Base-by-base conservation (phyloP, 1,140 invertebrate species). In the Patella vulgata region DNA sequence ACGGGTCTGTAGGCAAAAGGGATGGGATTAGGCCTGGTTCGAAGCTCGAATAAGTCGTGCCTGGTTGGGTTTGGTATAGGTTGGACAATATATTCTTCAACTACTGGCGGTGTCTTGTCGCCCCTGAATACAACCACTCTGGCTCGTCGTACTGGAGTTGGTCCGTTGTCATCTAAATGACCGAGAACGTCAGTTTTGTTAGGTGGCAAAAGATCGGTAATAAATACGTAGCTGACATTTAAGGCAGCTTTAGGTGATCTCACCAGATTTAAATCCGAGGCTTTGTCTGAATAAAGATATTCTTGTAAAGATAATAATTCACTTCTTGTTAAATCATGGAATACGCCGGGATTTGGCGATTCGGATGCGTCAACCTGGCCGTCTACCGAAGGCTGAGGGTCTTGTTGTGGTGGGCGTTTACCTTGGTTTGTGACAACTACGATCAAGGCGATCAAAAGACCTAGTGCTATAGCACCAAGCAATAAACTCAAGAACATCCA, bases 141-240 rank as follows among this genome's bases (percentile, higher is more conserved):
- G 14, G 33, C 33, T 36, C 33, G 5, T 36, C 33, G 5, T 36
- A 36, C 6, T 36, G 33, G 33, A 8, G 5, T 36, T 8, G 33
- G 33, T 5, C 33, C 33, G 9, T 59, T 55, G 0, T 44, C 43
- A 42, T 78, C 73, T 25, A 79, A 58, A 56, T 65, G 77, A 3
- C 44, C 36, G 11, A 78, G 28, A 6, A 65, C 70, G 2, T 71
- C 68, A 1, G 25, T 17, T 59, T 81, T 81, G 9, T 55, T 40
- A 0, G 69, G 66, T 21, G 70, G 66, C 23, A 66, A 39, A 0
- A 78, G 50, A 27, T 74, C 70, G 17, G 72, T 66, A 11, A 60
- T 58, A 56, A 63, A 78, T 14, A 80, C 66, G 23, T 71, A 75
- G 43, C 65, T 74, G 2, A 36, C 55, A 30, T 71, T 73, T 5